Evolutionary conservation across 2,113 vertebrate genomes (phyloP).

Genomic region (Parotia lawesii): DNA sequence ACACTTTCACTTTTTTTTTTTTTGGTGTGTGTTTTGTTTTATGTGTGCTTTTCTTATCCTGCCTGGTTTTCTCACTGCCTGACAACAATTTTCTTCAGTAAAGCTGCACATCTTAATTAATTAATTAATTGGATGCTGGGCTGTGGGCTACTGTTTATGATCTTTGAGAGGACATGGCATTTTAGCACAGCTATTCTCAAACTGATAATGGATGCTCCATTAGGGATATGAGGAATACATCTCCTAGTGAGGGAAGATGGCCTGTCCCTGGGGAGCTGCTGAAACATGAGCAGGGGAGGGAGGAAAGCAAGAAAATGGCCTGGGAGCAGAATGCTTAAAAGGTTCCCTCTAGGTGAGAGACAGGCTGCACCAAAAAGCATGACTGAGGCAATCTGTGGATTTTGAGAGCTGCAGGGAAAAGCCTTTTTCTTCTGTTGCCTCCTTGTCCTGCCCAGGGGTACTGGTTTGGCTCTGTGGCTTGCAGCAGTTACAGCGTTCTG

Average conservation of each 20-base stretch:
- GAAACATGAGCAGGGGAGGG: background rate
- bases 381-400: background rate
- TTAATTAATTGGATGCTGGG: background rate
- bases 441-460: background rate
- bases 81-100: background rate
- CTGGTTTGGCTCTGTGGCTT: background rate
- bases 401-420: background rate
- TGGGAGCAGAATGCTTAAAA: background rate
- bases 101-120: background rate
- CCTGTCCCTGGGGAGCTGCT: background rate
- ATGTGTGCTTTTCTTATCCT: background rate
- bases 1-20: background rate
- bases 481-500: background rate
- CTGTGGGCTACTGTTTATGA: background rate
- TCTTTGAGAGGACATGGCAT: background rate
- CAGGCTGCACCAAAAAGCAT: background rate
- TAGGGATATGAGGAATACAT: background rate
- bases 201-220: background rate
- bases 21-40: background rate
- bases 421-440: rapidly evolving
- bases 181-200: background rate
- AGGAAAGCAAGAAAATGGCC: background rate
- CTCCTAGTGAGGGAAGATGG: background rate
- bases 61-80: background rate
- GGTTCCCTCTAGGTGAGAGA: background rate